phyloP scores from a whole-genome alignment of 2,888 invertebrate species.

The Spilosoma lubricipeda region DNA sequence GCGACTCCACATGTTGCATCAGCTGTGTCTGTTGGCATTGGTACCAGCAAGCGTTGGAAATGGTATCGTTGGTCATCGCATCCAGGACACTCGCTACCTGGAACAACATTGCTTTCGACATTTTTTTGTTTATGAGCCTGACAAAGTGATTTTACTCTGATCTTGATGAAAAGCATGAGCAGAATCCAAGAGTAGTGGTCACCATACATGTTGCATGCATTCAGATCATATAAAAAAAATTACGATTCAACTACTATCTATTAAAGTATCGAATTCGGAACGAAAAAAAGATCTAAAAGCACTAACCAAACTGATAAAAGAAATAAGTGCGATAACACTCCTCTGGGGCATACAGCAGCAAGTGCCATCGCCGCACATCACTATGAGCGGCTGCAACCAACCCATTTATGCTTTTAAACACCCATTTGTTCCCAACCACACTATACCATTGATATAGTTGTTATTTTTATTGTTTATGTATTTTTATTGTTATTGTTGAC shows the following conservation, averaged over 20 bases:
- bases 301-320: conserved; percentile 69
- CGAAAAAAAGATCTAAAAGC: neutral
- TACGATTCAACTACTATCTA: too few species aligned
- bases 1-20: conserved; percentile 53
- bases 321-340: conserved; percentile 60
- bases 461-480: neutral
- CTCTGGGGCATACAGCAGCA: conserved; percentile 58
- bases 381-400: neutral
- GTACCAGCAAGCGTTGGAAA: neutral
- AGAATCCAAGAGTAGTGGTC: too few species aligned
- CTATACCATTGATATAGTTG: neutral
- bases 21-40: conserved; percentile 29
- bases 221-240: too few species aligned
- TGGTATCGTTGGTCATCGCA: conserved; percentile 39
- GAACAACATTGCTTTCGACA: neutral
- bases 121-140: neutral
- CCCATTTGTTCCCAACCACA: neutral
- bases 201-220: too few species aligned
- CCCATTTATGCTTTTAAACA: neutral
- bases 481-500: neutral
- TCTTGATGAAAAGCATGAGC: too few species aligned
- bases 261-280: too few species aligned
- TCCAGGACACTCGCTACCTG: conserved; percentile 65
- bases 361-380: conserved; percentile 56
- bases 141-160: too few species aligned